Conservation (phyloP, 2,113 vertebrate species). For the Carollia perspicillata region DNA sequence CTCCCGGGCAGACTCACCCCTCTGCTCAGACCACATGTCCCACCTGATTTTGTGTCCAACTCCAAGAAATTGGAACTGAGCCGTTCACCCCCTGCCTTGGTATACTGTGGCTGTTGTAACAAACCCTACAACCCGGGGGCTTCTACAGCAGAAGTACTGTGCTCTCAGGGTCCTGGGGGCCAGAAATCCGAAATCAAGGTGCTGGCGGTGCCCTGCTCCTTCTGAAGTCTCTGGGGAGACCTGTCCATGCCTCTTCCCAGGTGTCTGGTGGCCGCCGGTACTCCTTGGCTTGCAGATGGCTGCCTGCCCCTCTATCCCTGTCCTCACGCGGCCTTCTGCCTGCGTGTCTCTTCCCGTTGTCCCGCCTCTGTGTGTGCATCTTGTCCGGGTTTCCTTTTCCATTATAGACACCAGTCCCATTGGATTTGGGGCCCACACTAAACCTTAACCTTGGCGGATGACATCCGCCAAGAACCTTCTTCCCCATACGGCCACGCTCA, state of each 20-base stretch:
- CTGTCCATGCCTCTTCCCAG: background rate
- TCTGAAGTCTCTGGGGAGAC: background rate
- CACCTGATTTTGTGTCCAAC: background rate
- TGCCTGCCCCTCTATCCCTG: background rate
- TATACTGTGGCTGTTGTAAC: background rate
- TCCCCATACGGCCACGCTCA: background rate
- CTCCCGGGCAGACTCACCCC: no score
- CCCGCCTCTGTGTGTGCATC: background rate
- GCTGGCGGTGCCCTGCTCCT: background rate
- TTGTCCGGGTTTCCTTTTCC: background rate
- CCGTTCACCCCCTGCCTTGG: fast-evolving
- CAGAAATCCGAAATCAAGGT: background rate
- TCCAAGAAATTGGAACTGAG: background rate
- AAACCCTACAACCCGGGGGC: no score
- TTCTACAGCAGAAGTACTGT: background rate
- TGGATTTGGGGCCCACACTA: background rate
- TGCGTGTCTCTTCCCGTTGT: fast-evolving
- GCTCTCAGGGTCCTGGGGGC: background rate
- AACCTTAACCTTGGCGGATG: background rate
- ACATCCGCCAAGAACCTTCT: background rate
- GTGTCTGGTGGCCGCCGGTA: fast-evolving
- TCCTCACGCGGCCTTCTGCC: background rate
- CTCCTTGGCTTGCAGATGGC: background rate
- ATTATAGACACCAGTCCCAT: fast-evolving
- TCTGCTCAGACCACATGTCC: background rate